Evolutionary conservation across 2,888 invertebrate genomes (phyloP).

Genomic region (Drosophila phalerata): DNA sequence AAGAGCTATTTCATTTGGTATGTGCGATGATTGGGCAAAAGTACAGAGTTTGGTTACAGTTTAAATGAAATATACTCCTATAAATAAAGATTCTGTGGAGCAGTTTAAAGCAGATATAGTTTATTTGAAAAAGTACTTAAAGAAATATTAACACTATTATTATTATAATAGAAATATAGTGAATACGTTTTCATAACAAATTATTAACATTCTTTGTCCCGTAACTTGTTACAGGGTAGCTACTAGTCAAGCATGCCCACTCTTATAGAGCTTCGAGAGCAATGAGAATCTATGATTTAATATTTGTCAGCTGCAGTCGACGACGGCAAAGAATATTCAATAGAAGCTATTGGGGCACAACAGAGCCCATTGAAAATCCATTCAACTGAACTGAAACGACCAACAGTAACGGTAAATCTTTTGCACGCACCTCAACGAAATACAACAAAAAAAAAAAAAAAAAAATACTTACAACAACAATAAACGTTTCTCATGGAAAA

Average conservation of each 20-base stretch:
- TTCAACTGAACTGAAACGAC: slow-evolving; percentile 34
- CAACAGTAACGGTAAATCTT: slow-evolving; percentile 40
- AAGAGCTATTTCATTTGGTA: neutral
- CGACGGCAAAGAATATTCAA: slow-evolving; percentile 14
- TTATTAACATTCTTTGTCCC: too few species aligned
- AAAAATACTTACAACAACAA: slow-evolving; percentile 28
- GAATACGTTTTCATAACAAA: too few species aligned
- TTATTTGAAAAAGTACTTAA: too few species aligned
- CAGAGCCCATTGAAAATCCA: slow-evolving; percentile 38
- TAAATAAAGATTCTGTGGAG: too few species aligned
- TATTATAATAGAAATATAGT: too few species aligned
- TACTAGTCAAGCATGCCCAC: neutral
- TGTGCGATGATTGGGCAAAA: neutral
- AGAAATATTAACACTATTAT: too few species aligned
- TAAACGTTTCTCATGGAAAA: slow-evolving; percentile 44
- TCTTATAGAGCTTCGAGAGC: neutral
- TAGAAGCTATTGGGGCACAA: slow-evolving; percentile 19
- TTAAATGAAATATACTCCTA: too few species aligned
- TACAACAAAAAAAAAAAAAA: slow-evolving; percentile 45
- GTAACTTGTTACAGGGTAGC: too few species aligned
- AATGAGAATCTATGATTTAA: slow-evolving; percentile 14
- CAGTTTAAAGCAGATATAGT: too few species aligned
- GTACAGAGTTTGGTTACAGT: neutral
- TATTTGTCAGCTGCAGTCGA: slow-evolving; percentile 38
- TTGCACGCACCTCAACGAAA: slow-evolving; percentile 35